phyloP scores from a whole-genome alignment of 2,113 vertebrate species.

The Varanus salvator region DNA sequence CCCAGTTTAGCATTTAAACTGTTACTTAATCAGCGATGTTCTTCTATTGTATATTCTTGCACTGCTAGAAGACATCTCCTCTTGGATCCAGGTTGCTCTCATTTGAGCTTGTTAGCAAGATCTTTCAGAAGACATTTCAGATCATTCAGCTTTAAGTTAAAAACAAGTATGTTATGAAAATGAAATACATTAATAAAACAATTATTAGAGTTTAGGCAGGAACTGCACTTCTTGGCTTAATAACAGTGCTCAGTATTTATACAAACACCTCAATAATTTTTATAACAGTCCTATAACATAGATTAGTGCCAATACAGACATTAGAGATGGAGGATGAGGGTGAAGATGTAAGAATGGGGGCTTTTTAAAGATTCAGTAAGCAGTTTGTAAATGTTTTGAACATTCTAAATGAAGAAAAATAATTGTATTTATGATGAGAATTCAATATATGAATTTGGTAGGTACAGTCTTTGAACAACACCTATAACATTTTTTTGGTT shows the following conservation, averaged over 20 bases:
- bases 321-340: neutral
- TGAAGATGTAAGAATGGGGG: neutral
- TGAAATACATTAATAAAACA: neutral
- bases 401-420: neutral
- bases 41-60: slow-evolving; percentile 27
- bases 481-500: no score
- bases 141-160: slow-evolving; percentile 67
- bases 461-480: neutral
- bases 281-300: neutral
- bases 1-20: neutral
- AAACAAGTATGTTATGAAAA: neutral
- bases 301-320: neutral
- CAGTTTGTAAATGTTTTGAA: neutral
- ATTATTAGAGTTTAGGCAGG: slow-evolving; percentile 20
- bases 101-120: slow-evolving; percentile 73
- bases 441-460: neutral
- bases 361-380: neutral
- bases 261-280: neutral
- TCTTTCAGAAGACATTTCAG: slow-evolving; percentile 81
- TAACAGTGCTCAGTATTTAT: neutral
- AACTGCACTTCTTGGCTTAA: neutral
- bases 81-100: slow-evolving; percentile 41
- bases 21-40: neutral
- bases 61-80: slow-evolving; percentile 18
- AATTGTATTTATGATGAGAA: neutral